Percentiles rank a stretch among this genome's conserved stretches.
Evolutionary conservation across 2,888 invertebrate species (phyloP).

Genomic region (Diarsia rubi): DNA sequence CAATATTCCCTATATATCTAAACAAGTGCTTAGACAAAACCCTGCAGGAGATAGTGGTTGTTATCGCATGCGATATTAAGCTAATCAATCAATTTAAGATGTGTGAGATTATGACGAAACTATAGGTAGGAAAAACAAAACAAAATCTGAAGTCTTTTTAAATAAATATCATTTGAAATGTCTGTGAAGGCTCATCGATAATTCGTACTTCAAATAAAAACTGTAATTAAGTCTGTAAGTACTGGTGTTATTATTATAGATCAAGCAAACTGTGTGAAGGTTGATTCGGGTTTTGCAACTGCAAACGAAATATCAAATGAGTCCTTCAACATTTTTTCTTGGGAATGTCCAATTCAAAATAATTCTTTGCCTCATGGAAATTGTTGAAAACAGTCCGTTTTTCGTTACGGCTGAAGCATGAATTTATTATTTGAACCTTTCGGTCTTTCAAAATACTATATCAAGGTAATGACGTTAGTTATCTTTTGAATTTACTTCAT

Average conservation of each 20-base stretch:
- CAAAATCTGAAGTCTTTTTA: background rate
- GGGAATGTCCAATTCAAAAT: slow-evolving; percentile 23
- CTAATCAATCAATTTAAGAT: slow-evolving; percentile 26
- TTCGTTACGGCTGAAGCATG: slow-evolving; percentile 14
- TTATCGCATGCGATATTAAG: slow-evolving; percentile 2
- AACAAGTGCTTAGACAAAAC: background rate
- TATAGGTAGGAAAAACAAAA: slow-evolving; percentile 1
- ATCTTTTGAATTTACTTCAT: slow-evolving; percentile 4
- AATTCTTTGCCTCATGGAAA: slow-evolving; percentile 24
- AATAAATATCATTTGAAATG: slow-evolving; percentile 6
- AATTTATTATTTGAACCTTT: slow-evolving; percentile 40
- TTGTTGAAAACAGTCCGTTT: slow-evolving; percentile 35
- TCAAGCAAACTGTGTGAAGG: slow-evolving; percentile 3
- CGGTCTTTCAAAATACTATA: slow-evolving; percentile 7
- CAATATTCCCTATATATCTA: slow-evolving; percentile 12
- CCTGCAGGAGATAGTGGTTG: background rate
- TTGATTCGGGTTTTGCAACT: slow-evolving; percentile 14
- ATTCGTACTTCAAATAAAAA: background rate
- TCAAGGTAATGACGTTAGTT: background rate
- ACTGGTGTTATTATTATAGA: slow-evolving; percentile 10
- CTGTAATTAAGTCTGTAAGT: background rate
- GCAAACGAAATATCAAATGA: slow-evolving; percentile 4
- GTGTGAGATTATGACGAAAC: slow-evolving; percentile 19
- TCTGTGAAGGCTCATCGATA: background rate
- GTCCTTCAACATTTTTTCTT: slow-evolving; percentile 17